Evolutionary conservation across 2,797 vertebrate species (phyloP), one percentile per base, ranked within the genome.

Genomic region (Sarcophilus harrisii): DNA sequence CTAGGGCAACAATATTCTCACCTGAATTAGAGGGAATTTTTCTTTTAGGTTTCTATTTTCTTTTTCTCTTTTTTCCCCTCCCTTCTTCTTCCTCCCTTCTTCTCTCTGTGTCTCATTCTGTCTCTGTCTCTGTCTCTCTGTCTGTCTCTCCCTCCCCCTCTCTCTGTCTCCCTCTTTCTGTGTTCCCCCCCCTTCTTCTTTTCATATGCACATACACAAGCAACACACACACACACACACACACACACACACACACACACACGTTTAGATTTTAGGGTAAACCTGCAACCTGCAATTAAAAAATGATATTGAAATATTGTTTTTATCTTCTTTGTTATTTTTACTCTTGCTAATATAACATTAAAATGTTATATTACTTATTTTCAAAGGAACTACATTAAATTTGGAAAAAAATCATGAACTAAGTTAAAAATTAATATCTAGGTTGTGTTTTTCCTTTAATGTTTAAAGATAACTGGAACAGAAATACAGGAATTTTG

Each of bases 391-490:
- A 57, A 10, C 10, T 94, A 91, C 55, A 52, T 54, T 90, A 9
- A 9, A 94, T 24, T 92, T 59, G 92, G 58, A 94, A 81, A 59
- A 28, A 94, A 95, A 87, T 14, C 27, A 89, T 54, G 14, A 91
- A 30, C 28, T 55, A 92, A 95, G 81, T 12, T 96, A 92, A 5
- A 93, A 97, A n/a, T 57, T 66, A 5, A 60, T 95, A 58, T 54
- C 59, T 94, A 94, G 92, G 91, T 93, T 59, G 57, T 29, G 94
- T 38, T 73, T 66, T n/a, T 2, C 14, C 4, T 73, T 73, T 38
- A 6, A 52, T 73, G 28, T 58, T 54, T 10, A 96, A 96, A 95
- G 92, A 58, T 27, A 5, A n/a, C 52, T 81, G 16, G n/a, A 95
- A 58, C 4, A 55, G 54, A 90, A 14, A 90, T 90, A 32, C 29